Conservation (phyloP, 2,113 vertebrate genomes). For the Silurus meridionalis region DNA sequence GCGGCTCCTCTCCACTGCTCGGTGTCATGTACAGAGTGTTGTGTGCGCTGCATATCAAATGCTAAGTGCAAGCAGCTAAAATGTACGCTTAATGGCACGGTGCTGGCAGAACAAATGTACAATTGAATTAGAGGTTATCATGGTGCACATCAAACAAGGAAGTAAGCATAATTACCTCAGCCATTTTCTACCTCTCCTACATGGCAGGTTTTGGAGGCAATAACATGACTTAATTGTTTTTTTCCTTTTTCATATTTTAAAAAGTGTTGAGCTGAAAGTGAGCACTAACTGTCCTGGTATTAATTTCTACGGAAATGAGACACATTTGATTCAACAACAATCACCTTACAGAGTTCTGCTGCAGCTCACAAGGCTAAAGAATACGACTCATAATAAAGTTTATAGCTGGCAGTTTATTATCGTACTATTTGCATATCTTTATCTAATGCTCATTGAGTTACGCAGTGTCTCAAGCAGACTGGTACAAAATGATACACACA, state of each 20-base stretch:
- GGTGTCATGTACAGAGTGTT: conserved; percentile 70
- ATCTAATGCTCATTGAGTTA: neutral
- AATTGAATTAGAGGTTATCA: conserved; percentile 98
- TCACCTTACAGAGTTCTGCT: conserved; percentile 36
- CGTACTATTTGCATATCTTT: neutral
- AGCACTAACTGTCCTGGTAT: conserved; percentile 33
- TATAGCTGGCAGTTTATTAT: neutral
- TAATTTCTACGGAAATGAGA: conserved; percentile 28
- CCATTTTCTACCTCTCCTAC: conserved; percentile 75
- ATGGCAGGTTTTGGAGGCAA: conserved; percentile 75
- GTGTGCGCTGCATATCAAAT: conserved; percentile 97
- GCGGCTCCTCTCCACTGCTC: conserved; percentile 75
- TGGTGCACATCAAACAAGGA: conserved; percentile 89
- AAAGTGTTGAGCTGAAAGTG: conserved; percentile 43
- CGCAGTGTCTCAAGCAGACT: neutral
- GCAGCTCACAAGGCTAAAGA: conserved; percentile 39
- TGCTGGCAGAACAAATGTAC: conserved; percentile 90
- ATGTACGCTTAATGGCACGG: conserved; percentile 92
- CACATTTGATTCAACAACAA: conserved; percentile 60
- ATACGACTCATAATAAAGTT: neutral
- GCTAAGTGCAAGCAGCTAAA: conserved; percentile 97
- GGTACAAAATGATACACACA: neutral
- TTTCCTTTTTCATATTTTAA: neutral
- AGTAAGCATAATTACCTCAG: conserved; percentile 94
- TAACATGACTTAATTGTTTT: conserved; percentile 96